These are phyloP conservation scores for Gavialis gangeticus DNA, from an alignment of 2,113 vertebrate species.

Conservation along the genomic window DNA sequence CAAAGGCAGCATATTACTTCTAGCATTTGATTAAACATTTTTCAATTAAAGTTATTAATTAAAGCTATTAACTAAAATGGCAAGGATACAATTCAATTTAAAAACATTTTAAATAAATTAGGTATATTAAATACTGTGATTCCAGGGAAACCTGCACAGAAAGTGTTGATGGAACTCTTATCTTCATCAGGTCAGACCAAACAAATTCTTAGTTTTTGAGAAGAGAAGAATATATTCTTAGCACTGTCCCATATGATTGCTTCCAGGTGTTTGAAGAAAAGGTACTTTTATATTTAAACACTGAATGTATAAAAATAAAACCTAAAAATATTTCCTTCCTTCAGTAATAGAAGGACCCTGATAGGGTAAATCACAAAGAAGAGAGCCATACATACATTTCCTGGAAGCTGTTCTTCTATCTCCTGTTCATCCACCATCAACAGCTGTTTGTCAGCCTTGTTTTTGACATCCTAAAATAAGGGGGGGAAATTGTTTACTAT, in stretches of 20 bases:
- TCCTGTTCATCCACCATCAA: conserved; percentile 28
- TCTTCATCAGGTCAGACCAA: neutral
- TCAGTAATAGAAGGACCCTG: neutral
- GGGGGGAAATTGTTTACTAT: fast-evolving
- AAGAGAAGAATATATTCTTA: neutral
- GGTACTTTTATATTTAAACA: neutral
- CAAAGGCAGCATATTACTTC: neutral
- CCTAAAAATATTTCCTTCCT: neutral
- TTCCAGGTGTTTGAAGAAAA: neutral
- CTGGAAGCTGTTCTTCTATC: conserved; percentile 58
- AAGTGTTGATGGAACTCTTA: neutral
- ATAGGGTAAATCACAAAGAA: neutral
- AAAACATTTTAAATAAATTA: neutral
- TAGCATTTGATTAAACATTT: fast-evolving
- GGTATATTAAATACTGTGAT: neutral
- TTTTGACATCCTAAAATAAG: conserved; percentile 52
- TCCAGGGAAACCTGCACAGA: neutral
- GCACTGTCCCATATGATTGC: neutral
- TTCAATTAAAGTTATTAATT: neutral
- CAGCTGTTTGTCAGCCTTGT: conserved; percentile 16
- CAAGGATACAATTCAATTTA: neutral
- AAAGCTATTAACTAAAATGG: neutral
- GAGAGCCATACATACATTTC: conserved; percentile 44
- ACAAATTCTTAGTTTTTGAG: neutral
- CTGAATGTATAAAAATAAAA: neutral